Conservation (phyloP, 1,140 invertebrate genomes). For the Drosophila takahashii region DNA sequence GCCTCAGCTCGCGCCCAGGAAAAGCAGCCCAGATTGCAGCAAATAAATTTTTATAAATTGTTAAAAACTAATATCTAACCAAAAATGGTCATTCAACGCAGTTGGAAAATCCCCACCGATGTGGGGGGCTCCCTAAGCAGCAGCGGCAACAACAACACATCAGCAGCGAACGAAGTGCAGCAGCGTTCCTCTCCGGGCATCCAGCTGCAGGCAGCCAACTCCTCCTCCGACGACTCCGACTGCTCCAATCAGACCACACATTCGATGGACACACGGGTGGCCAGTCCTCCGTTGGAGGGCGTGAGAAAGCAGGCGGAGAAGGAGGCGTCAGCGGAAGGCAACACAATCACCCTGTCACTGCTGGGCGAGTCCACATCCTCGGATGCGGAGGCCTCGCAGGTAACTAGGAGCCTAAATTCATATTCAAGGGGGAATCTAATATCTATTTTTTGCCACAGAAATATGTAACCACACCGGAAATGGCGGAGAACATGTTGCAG, state of each 20-base stretch:
- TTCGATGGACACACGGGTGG: conserved; percentile 76
- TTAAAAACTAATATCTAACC: conserved; percentile 9
- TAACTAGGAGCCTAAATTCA: conserved; percentile 1
- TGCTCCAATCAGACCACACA: conserved; percentile 82
- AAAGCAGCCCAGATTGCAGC: conserved; percentile 39
- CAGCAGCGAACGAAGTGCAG: conserved; percentile 46
- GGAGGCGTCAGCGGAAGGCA: conserved; percentile 9
- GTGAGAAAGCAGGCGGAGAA: conserved; percentile 35
- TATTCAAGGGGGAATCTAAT: neutral
- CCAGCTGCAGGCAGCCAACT: conserved; percentile 53
- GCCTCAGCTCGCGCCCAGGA: conserved; percentile 52
- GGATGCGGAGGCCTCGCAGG: conserved; percentile 45
- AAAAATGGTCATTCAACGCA: conserved; percentile 79
- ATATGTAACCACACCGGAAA: conserved; percentile 77
- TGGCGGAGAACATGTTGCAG: conserved; percentile 77
- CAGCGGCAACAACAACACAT: conserved; percentile 29
- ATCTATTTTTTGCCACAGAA: conserved; percentile 38
- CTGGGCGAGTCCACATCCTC: conserved; percentile 35
- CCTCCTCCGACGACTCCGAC: conserved; percentile 82
- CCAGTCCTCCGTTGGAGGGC: conserved; percentile 62
- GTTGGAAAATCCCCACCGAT: conserved; percentile 80
- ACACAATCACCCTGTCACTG: conserved; percentile 28
- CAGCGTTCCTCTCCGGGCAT: conserved; percentile 67
- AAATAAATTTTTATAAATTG: conserved; percentile 3
- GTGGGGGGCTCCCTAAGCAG: conserved; percentile 49